Evolutionary conservation across 2,888 invertebrate genomes (phyloP), one percentile per base, ranked within the genome.

Genomic region (Melanophora roralis): DNA sequence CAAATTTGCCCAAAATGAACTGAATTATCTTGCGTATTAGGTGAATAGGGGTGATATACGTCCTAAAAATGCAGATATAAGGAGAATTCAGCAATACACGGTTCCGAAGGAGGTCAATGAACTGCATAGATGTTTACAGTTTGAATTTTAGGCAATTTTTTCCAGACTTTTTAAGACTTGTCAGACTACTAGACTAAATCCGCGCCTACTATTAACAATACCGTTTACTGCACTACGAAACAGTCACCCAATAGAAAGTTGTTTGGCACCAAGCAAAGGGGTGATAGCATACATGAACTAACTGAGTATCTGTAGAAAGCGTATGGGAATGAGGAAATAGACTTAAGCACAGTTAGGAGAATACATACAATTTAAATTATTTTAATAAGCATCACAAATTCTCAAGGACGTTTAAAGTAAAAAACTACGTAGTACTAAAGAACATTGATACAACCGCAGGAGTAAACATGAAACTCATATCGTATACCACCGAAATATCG

Each of bases 391-490:
- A 57, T 43, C 59, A 59, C 23, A 59, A 43, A 43, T 43, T 27
- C 0, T 8, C 59, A 11, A 59, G 21, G 21, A n/a, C 23, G 1
- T 59, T 59, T n/a, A 3, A 59, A n/a, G 43, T 23, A 4, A 27
- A n/a, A 7, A 43, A 57, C 1, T 38, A 47, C 11, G 62, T 62
- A 34, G 47, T 47, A 16, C 9, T 62, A 5, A 62, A 62, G 3
- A 62, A 62, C 19, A 16, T 62, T 3, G 62, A 62, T 34, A 62
- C 62, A 23, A 81, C 84, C 1, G 65, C 64, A 2, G 84, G 83
- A 5, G 34, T 60, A n/a, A 81, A 75, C 71, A 59, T 82, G 83
- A 71, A 80, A 57, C 51, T 67, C 8, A 62, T 75, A n/a, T n/a
- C n/a, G n/a, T n/a, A n/a, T n/a, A n/a, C n/a, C n/a, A 38, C 80